Base-by-base conservation (phyloP, 2,113 vertebrate species). In the Lophius piscatorius region DNA sequence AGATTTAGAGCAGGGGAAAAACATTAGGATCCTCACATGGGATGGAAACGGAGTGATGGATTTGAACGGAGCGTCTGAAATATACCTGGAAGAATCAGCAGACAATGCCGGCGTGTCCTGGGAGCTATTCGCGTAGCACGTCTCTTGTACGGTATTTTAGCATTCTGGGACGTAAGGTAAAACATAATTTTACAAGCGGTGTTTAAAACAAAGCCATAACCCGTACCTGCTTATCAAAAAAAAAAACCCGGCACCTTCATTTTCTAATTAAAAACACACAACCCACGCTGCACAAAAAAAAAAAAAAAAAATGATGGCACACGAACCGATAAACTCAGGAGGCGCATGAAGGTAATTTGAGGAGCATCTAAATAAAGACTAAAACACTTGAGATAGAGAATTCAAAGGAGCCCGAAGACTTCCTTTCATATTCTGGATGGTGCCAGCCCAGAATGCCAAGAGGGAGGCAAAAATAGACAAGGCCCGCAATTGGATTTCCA, bases 1-100 rank as follows among this genome's bases (percentile, higher is more conserved):
- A 71, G 61, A 85, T 85, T 81, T 72, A 54, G 77, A 60, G 65
- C 9, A 74, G 71, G 49, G 20, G 34, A 61, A 57, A 72, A 41
- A 64, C 73, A 82, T 80, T 73, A 68, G 60, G 55, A 74, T 77
- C 68, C 59, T 70, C 70, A 66, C 54, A 54, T 63, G 63, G 62
- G 56, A 75, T 50, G 34, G 48, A 63, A 67, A 64, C 4, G 8
- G 39, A 22, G 46, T 40, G 45, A 71, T 24, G 49, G 54, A 66
- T 68, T 45, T 58, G 17, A 65, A 63, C 35, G 49, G 51, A 70
- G 61, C 48, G 4, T 48, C 63, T 81, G 56, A 89, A 78, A 81
- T 76, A 77, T 74, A 81, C 48, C 84, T 71, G 51, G 78, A 33
- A 73, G 55, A 63, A 46, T 46, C 36, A 14, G 17, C 35, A 51